phyloP scores from a whole-genome alignment of 2,888 invertebrate species.

The Eremobia ochroleuca region DNA sequence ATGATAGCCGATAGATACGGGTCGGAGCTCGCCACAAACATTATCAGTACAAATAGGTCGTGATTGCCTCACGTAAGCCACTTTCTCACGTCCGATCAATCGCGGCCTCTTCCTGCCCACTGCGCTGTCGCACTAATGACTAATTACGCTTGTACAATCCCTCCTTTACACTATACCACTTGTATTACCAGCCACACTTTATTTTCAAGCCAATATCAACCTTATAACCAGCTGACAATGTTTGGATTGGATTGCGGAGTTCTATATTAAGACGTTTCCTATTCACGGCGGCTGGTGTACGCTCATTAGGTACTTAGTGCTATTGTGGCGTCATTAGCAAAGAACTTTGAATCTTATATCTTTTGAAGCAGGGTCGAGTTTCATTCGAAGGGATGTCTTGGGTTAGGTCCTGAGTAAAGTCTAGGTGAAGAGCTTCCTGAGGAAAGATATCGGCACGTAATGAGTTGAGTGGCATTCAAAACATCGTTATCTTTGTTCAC shows the following conservation, averaged over 20 bases:
- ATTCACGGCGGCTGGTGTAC: conserved; percentile 74
- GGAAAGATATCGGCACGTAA: conserved; percentile 88
- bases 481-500: conserved; percentile 86
- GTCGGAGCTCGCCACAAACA: conserved; percentile 46
- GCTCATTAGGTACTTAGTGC: conserved; percentile 88
- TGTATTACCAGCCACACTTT: conserved; percentile 68
- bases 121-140: conserved; percentile 87
- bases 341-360: conserved; percentile 51
- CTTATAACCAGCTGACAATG: conserved; percentile 66
- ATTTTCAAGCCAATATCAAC: conserved; percentile 68
- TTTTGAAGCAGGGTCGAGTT: conserved; percentile 59
- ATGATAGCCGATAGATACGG: conserved; percentile 30
- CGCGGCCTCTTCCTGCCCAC: conserved; percentile 85
- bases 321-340: conserved; percentile 71
- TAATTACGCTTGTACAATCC: conserved; percentile 89
- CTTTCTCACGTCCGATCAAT: conserved; percentile 82
- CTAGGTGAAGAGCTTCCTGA: conserved; percentile 80
- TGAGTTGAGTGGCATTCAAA: conserved; percentile 89
- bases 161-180: conserved; percentile 79
- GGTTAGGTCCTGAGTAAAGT: conserved; percentile 76
- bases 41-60: conserved; percentile 58
- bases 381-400: conserved; percentile 28
- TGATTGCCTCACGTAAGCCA: conserved; percentile 68
- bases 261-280: conserved; percentile 78
- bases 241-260: conserved; percentile 50